phyloP scores from a whole-genome alignment of 2,888 invertebrate genomes.

The Trachelus tabidus region DNA sequence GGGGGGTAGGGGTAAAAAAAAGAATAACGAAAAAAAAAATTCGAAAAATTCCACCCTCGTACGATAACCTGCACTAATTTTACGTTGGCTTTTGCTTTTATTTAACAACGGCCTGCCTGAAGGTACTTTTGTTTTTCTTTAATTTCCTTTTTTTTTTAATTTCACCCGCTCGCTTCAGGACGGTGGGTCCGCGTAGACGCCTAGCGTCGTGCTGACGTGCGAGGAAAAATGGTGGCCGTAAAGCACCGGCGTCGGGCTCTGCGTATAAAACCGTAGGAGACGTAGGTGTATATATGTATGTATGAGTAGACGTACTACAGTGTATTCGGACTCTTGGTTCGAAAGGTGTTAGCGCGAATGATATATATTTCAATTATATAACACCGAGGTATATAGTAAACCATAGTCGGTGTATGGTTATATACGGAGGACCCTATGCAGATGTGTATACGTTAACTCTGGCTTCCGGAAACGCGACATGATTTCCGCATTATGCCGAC shows the following conservation, averaged over 20 bases:
- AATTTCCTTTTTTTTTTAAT: neutral
- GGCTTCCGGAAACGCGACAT: constrained; percentile 48
- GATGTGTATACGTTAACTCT: constrained; percentile 1
- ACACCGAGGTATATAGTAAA: neutral
- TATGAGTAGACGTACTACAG: too few relatives aligned
- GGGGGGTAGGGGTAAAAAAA: neutral
- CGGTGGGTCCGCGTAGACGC: neutral
- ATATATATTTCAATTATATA: neutral
- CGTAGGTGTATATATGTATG: too few relatives aligned
- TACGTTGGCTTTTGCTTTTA: neutral
- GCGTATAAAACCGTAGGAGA: constrained; percentile 12
- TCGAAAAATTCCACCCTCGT: neutral
- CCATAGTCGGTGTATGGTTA: neutral
- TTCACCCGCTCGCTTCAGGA: neutral
- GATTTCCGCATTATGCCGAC: constrained; percentile 58
- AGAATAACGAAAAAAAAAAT: neutral
- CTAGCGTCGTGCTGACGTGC: neutral
- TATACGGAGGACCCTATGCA: neutral
- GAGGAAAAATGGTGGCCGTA: constrained; percentile 1
- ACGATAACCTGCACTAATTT: neutral
- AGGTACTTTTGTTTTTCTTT: neutral
- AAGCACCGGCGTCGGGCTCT: neutral
- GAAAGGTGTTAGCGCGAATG: neutral
- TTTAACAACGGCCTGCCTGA: neutral
- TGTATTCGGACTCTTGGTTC: too few relatives aligned